Evolutionary conservation across 2,797 vertebrate species (phyloP).

Genomic region (Acipenser ruthenus): DNA sequence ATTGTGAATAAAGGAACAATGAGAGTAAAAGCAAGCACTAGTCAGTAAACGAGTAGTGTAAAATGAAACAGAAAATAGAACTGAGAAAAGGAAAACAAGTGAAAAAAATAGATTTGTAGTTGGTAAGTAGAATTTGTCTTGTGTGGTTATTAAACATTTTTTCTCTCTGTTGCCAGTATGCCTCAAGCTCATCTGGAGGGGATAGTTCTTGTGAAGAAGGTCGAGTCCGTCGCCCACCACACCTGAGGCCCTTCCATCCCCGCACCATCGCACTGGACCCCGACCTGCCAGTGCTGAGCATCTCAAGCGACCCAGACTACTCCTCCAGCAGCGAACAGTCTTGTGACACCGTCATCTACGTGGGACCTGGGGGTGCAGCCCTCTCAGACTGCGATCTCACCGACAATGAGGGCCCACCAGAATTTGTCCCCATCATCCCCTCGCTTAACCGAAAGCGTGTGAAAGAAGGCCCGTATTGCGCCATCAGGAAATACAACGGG

Average conservation of each 20-base stretch:
- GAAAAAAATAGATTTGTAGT: background rate
- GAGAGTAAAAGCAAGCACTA: no score
- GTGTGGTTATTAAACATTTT: background rate
- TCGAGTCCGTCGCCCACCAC: conserved; percentile 69
- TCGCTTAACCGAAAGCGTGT: conserved; percentile 76
- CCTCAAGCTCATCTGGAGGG: conserved; percentile 95
- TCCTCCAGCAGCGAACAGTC: conserved; percentile 98
- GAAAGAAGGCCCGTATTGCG: conserved; percentile 53
- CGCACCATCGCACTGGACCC: conserved; percentile 76
- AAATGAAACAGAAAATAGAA: background rate
- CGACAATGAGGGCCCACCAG: conserved; percentile 92
- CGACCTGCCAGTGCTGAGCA: conserved; percentile 59
- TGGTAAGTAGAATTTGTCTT: background rate
- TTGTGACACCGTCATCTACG: conserved; percentile 97
- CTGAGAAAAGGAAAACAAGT: background rate
- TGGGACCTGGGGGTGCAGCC: conserved; percentile 80
- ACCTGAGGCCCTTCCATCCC: conserved; percentile 81
- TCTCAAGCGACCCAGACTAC: conserved; percentile 88
- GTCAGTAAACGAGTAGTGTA: no score
- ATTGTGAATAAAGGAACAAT: no score
- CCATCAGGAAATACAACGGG: conserved; percentile 57
- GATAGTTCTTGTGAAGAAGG: conserved; percentile 98
- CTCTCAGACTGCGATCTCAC: conserved; percentile 93
- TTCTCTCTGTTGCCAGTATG: conserved; percentile 62
- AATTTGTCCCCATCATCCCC: conserved; percentile 92